These are phyloP conservation scores for Dromococcyx pavoninus DNA, from an alignment of 2,797 vertebrate genomes.

Conservation along the genomic window DNA sequence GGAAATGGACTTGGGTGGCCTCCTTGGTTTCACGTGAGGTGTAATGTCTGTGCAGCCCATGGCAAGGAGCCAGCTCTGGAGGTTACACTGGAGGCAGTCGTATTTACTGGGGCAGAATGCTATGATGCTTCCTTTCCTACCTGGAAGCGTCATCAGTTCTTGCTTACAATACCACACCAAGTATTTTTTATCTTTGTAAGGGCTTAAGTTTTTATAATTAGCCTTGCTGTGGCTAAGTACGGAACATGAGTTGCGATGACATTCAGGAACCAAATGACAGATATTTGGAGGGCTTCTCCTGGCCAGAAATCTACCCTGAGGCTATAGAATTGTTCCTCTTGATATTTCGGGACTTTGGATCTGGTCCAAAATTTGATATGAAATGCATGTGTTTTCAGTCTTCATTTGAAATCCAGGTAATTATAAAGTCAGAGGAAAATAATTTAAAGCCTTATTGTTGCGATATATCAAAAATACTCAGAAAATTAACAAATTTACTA, in stretches of 20 bases:
- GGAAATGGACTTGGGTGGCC: background rate
- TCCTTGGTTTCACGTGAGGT: background rate
- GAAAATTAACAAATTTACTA: background rate
- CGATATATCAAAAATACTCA: background rate
- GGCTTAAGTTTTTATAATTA: background rate
- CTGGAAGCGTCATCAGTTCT: background rate
- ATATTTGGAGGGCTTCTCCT: background rate
- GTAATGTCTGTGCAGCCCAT: background rate
- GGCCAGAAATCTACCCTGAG: background rate
- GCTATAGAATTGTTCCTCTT: background rate
- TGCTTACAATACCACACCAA: background rate
- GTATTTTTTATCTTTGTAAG: background rate
- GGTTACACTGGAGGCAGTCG: background rate
- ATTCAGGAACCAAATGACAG: background rate
- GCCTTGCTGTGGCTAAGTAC: background rate
- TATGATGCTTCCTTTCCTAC: background rate
- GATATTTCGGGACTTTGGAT: background rate
- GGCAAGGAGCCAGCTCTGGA: background rate
- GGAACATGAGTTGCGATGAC: background rate
- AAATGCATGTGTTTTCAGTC: background rate
- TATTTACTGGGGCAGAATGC: background rate
- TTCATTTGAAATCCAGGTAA: background rate
- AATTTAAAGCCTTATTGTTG: background rate
- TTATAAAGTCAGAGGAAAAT: background rate
- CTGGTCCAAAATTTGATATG: background rate